Percentiles rank a stretch among this genome's conserved stretches.
Evolutionary conservation across 1,140 invertebrate species (phyloP).

Genomic region (Akabosia matsudoensis): DNA sequence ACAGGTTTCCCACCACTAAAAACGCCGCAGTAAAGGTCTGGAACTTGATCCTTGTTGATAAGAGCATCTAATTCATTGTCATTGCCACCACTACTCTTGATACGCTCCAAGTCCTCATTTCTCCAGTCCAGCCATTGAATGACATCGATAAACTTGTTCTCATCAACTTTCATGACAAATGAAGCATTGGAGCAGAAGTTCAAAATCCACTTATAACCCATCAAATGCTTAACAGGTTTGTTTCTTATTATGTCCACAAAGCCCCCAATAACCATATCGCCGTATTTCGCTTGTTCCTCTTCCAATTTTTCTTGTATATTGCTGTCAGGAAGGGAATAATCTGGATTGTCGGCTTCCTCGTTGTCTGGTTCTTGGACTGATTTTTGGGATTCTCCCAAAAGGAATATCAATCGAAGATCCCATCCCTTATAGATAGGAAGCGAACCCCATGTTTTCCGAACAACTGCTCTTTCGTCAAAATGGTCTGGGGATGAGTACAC

Average conservation of each 20-base stretch:
- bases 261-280: constrained; percentile 50
- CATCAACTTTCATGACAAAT: constrained; percentile 57
- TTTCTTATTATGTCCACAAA: constrained; percentile 55
- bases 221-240: constrained; percentile 56
- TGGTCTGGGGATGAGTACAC: constrained; percentile 53
- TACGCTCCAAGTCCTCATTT: constrained; percentile 44
- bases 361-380: constrained; percentile 29
- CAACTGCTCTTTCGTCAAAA: constrained; percentile 50
- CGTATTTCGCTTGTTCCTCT: constrained; percentile 43
- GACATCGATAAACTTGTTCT: constrained; percentile 58
- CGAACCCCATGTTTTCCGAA: constrained; percentile 49
- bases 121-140: constrained; percentile 51
- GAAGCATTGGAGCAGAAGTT: constrained; percentile 52
- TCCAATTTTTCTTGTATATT: constrained; percentile 50
- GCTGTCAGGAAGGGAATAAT: constrained; percentile 22
- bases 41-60: constrained; percentile 43
- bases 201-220: constrained; percentile 55
- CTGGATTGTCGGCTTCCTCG: constrained; percentile 5
- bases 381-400: constrained; percentile 47
- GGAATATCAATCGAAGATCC: constrained; percentile 49
- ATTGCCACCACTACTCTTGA: constrained; percentile 50
- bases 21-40: constrained; percentile 63
- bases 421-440: constrained; percentile 37
- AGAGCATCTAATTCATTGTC: constrained; percentile 20
- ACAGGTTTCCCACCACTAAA: constrained; percentile 55